Conservation (phyloP, 2,113 vertebrate genomes). For the Microcebus ravelobensis region DNA sequence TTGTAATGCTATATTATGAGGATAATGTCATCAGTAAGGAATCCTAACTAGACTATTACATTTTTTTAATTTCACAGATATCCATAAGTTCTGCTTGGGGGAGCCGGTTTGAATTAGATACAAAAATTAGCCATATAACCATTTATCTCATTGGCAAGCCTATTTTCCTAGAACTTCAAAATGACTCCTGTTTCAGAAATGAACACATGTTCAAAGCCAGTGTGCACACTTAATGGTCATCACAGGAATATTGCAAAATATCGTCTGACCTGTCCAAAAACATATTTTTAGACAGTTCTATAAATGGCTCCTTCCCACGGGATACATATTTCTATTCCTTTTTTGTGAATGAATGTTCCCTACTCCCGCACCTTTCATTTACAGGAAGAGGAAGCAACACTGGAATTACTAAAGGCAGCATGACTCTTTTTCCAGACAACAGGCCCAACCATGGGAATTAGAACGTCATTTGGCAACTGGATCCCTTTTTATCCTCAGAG, state of each 20-base stretch:
- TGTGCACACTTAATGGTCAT: constrained; percentile 28
- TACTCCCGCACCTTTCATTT: constrained; percentile 64
- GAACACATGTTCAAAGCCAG: constrained; percentile 3
- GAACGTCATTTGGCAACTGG: constrained; percentile 59
- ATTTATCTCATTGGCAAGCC: constrained; percentile 47
- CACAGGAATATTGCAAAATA: constrained; percentile 68
- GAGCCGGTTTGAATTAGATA: constrained; percentile 23
- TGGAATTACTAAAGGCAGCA: constrained; percentile 74
- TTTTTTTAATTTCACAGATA: constrained; percentile 58
- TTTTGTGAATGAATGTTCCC: constrained; percentile 73
- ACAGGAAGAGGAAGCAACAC: constrained; percentile 82
- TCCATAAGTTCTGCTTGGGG: constrained; percentile 52
- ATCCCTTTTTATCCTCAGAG: constrained; percentile 60
- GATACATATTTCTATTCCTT: constrained; percentile 69
- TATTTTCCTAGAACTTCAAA: constrained; percentile 28
- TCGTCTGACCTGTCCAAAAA: constrained; percentile 53
- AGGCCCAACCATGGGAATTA: constrained; percentile 57
- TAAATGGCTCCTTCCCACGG: constrained; percentile 65
- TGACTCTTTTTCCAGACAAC: constrained; percentile 69
- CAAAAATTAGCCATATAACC: constrained; percentile 48
- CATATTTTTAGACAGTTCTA: constrained; percentile 72
- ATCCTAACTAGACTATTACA: constrained; percentile 45
- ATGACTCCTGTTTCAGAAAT: constrained; percentile 53
- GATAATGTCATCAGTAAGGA: constrained; percentile 42
- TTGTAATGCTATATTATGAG: constrained; percentile 53